These are phyloP conservation scores for Prionace glauca DNA, from an alignment of 2,797 vertebrate species.

Conservation along the genomic window DNA sequence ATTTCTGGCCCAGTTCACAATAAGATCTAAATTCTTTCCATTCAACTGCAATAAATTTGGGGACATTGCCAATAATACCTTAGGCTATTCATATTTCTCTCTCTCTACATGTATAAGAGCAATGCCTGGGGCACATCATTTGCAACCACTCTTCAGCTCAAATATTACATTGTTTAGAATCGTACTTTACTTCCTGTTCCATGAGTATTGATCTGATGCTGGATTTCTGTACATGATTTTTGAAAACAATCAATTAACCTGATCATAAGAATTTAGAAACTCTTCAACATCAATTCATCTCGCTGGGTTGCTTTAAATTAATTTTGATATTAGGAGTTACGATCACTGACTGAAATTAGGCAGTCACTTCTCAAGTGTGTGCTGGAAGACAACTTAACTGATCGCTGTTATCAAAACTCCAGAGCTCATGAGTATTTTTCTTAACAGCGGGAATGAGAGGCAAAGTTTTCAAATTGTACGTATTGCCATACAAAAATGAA, in stretches of 20 bases:
- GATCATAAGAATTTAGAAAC: neutral
- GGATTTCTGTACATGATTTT: neutral
- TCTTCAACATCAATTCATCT: neutral
- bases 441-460: neutral
- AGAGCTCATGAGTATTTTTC: neutral
- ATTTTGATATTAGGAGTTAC: neutral
- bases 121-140: too few relatives aligned
- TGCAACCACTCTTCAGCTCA: too few relatives aligned
- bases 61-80: neutral
- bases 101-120: neutral
- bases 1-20: too few relatives aligned
- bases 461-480: neutral
- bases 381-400: neutral
- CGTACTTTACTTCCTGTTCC: too few relatives aligned
- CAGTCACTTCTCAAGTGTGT: neutral
- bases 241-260: neutral
- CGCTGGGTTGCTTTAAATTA: neutral
- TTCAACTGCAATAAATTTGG: neutral
- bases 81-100: neutral
- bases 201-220: too few relatives aligned
- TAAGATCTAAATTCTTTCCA: too few relatives aligned
- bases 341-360: neutral
- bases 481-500: neutral
- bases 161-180: too few relatives aligned
- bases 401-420: neutral